Evolutionary conservation across 30 jellyfish, hydroid and myxozoan genomes (phyloP), one percentile per base, ranked within the genome.

Genomic region (Mastigias papua): DNA sequence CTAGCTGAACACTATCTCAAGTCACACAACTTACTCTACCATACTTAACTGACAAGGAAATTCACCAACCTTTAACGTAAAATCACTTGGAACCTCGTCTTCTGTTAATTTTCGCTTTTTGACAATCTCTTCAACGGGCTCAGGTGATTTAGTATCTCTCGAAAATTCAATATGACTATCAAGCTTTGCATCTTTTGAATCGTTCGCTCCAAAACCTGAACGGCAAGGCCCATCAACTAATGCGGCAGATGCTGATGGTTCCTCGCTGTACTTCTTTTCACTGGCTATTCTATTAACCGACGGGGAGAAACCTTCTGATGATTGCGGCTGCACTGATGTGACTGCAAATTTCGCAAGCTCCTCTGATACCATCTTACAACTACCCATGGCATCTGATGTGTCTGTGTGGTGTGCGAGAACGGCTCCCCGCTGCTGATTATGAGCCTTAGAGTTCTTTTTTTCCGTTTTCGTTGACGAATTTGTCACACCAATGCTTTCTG

Each of bases 351-450:
- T 62, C 15, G 94, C 94, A 26, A 85, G 75, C 33, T 85, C 94
- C 42, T 48, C 94, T n/a, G 94, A 85, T 2, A 85, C 94, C 69
- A 64, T 73, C 76, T 64, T 22, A 25, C 88, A 85, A 26, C 84
- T 49, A 23, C 87, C 83, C 48, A 78, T 62, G 29, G 73, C 61
- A 30, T 61, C 87, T 25, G 82, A 28, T 60, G 58, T 5, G 13
- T 37, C 33, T 0, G n/a, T 29, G 10, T 15, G 70, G 26, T 65
- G 15, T 1, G 15, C 28, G 33, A 29, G 26, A 1, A 48, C 21
- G 23, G 15, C 60, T 5, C 28, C 71, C 49, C 10, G n/a, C 37
- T 37, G 50, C 23, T 49, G 48, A 11, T 4, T 60, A 37, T 10
- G 34, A 58, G 22, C 26, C n/a, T 1, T 25, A 17, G 50, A 6